Evolutionary conservation across 1,140 invertebrate species (phyloP).

Genomic region (Planococcus citri): DNA sequence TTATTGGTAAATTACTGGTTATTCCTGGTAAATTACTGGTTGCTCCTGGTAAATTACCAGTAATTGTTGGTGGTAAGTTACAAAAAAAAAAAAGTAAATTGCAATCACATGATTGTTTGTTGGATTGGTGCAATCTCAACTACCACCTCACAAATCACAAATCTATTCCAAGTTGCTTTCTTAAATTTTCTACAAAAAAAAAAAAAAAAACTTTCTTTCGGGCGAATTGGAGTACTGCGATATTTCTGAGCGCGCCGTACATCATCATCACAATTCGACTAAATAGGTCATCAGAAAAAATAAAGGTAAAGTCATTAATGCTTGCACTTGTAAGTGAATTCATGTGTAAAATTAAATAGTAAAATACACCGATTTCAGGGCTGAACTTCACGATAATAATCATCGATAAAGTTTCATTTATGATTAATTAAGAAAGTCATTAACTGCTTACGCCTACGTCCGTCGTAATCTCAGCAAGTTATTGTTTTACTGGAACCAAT

Average conservation of each 20-base stretch:
- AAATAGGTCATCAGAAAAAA: conserved; percentile 14
- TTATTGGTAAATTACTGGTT: too few species aligned
- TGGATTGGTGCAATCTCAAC: too few species aligned
- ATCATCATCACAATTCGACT: background rate
- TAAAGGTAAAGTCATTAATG: conserved; percentile 15
- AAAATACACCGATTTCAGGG: background rate
- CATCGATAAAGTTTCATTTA: conserved; percentile 16
- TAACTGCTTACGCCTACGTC: background rate
- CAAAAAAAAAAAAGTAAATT: too few species aligned
- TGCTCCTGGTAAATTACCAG: too few species aligned
- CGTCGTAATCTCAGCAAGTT: background rate
- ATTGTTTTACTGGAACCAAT: conserved; percentile 2
- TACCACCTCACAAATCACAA: too few species aligned
- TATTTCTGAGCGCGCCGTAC: background rate
- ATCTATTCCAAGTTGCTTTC: too few species aligned
- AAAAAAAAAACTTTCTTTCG: too few species aligned
- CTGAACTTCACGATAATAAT: conserved; percentile 15
- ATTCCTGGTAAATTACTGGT: too few species aligned
- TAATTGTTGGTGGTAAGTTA: too few species aligned
- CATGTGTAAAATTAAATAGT: conserved; percentile 16
- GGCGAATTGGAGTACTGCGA: too few species aligned
- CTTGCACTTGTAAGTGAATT: conserved; percentile 18
- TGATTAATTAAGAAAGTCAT: conserved; percentile 13
- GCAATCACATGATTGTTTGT: too few species aligned
- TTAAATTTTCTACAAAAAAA: too few species aligned